Evolutionary conservation across 2,888 invertebrate genomes (phyloP), one percentile per base, ranked within the genome.

Genomic region (Hyposoter dolosus): DNA sequence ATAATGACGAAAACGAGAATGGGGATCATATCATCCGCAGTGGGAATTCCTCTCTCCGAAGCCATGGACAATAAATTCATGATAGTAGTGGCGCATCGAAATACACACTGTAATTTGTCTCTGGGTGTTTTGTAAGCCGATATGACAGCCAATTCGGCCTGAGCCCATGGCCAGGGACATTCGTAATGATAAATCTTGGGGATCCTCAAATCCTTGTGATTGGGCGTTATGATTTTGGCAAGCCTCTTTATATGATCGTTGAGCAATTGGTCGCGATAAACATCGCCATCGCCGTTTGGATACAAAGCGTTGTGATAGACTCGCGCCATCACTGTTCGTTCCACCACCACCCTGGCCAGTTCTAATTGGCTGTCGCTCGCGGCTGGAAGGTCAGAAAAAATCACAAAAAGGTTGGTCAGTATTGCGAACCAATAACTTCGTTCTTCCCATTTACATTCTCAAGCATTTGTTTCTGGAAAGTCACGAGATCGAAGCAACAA

Each of bases 271-370:
- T 99, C 99, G 85, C 99, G 95, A 35, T 97, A 96, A 87, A 98
- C 96, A 94, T 99, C 99, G 0, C 98, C 99, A 93, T 99, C 99
- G 4, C 98, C 98, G 93, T 99, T 99, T 7, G 99, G 99, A 95
- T 98, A 99, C 94, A 99, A 96, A 71, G 99, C 99, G 92, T 98
- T 97, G 60, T 97, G 96, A 94, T 99, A 99, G 79, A 99, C 97
- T 43, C 97, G 96, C 75, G 98, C 97, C 95, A 99, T 97, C 9
- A 99, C 96, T n/a, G 97, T 97, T 69, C 99, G 95, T 93, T 99
- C 99, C 88, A 99, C 96, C 5, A 98, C 97, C 84, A 96, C 95
- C 91, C 97, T 96, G 0, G 97, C 98, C 90, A 97, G 96, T 85
- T 97, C 96, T 53, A 98, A 93, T 92, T 98, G 97, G 87, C 95